phyloP scores from a whole-genome alignment of 2,888 invertebrate genomes.

The Amphiduros pacificus region DNA sequence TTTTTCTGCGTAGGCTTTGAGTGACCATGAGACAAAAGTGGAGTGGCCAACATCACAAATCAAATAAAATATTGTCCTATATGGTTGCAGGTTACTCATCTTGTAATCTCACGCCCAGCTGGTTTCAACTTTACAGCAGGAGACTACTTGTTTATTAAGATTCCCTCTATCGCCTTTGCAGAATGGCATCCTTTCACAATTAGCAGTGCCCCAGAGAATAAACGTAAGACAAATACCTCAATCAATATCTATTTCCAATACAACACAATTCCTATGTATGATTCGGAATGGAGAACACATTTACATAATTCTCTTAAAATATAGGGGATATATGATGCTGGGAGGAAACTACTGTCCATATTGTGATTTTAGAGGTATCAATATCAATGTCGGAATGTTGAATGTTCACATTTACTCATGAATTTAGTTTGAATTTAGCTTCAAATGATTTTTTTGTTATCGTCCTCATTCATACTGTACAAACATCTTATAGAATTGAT shows the following conservation, averaged over 20 bases:
- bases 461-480: too few species aligned
- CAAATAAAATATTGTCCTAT: too few species aligned
- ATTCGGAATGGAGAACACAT: background rate
- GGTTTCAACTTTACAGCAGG: constrained; percentile 89
- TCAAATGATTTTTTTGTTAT: too few species aligned
- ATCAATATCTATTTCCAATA: background rate
- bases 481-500: too few species aligned
- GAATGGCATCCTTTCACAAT: constrained; percentile 98
- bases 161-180: constrained; percentile 86
- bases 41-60: too few species aligned
- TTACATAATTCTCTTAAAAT: background rate
- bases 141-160: constrained; percentile 90
- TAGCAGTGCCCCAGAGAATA: constrained; percentile 91
- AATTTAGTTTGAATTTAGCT: background rate
- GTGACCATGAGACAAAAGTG: too few species aligned
- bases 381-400: background rate
- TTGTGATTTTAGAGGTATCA: too few species aligned
- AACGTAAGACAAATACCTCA: constrained; percentile 64
- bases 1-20: too few species aligned
- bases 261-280: background rate
- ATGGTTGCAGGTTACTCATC: constrained; percentile 68
- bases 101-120: constrained; percentile 85
- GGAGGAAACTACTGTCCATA: too few species aligned
- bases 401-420: background rate
- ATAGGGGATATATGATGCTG: too few species aligned